Evolutionary conservation across 2,888 invertebrate genomes (phyloP).

Genomic region (Sinodicranocentrus sp.): DNA sequence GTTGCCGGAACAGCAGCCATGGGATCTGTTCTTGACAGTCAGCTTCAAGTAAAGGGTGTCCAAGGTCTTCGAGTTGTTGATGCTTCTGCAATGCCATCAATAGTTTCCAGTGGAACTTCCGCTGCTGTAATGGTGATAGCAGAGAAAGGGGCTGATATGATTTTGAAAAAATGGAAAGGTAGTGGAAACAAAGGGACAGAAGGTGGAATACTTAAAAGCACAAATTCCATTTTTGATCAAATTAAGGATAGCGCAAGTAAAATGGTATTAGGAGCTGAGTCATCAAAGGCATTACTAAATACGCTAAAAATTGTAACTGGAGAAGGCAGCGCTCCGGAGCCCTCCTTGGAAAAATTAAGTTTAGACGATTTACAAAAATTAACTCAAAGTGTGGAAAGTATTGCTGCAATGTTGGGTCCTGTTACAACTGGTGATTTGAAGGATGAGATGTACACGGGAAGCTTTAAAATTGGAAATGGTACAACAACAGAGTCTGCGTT

Average conservation of each 20-base stretch:
- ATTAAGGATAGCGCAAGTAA: not conserved
- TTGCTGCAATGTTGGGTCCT: slow-evolving; percentile 25
- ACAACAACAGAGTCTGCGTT: not conserved
- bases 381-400: slow-evolving; percentile 15
- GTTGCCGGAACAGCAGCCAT: slow-evolving; percentile 49
- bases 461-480: slow-evolving; percentile 7
- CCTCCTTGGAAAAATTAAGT: not conserved
- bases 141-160: slow-evolving; percentile 42
- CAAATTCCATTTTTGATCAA: not conserved
- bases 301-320: not conserved
- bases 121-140: slow-evolving; percentile 70
- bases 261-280: not conserved
- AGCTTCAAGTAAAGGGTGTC: slow-evolving; percentile 43
- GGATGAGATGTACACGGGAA: slow-evolving; percentile 18
- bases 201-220: not conserved
- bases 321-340: not conserved
- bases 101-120: slow-evolving; percentile 46
- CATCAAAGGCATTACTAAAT: slow-evolving; percentile 15
- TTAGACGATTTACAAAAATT: slow-evolving; percentile 20
- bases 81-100: slow-evolving; percentile 50
- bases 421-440: not conserved
- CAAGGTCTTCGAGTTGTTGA: slow-evolving; percentile 60
- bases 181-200: not conserved
- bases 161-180: slow-evolving; percentile 20
- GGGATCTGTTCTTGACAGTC: slow-evolving; percentile 46